A percentile compares a stretch with the other conserved stretches of the same genome.
phyloP scores from a whole-genome alignment of 30 jellyfish, hydroid and myxozoan genomes.

The Pelagia noctiluca region DNA sequence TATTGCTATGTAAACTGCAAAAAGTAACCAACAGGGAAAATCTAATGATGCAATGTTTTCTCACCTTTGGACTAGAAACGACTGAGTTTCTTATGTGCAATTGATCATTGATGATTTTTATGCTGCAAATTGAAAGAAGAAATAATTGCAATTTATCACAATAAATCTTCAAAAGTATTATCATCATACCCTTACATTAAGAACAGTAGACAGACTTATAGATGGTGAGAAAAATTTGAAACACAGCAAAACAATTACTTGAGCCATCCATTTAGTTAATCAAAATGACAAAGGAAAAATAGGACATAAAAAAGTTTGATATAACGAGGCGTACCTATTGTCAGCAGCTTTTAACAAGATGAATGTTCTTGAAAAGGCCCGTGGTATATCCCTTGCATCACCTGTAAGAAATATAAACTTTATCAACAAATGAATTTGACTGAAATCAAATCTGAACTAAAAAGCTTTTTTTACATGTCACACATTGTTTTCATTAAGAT shows the following conservation, averaged over 20 bases:
- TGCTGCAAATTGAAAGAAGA: slow-evolving; percentile 7
- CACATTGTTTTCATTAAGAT: no score
- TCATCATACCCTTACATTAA: no score
- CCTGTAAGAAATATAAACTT: slow-evolving; percentile 1
- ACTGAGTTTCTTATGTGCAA: slow-evolving; percentile 67
- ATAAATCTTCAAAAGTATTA: no score
- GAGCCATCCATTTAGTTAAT: no score
- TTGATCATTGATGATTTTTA: slow-evolving; percentile 75
- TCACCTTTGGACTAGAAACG: slow-evolving; percentile 29
- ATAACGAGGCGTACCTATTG: slow-evolving; percentile 6
- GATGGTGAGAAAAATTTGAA: no score
- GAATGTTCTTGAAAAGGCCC: slow-evolving; percentile 79
- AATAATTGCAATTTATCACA: no score
- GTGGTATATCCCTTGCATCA: slow-evolving; percentile 45
- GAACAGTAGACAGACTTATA: no score
- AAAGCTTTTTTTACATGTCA: neutral
- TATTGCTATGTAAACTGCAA: neutral
- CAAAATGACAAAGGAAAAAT: no score
- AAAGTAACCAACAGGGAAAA: neutral
- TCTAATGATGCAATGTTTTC: neutral
- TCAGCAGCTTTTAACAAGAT: slow-evolving; percentile 49
- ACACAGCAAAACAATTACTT: no score
- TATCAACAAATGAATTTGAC: no score
- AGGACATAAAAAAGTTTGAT: no score
- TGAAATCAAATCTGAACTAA: neutral